Base-by-base conservation (phyloP, 2,113 vertebrate genomes). In the Anser cygnoides region DNA sequence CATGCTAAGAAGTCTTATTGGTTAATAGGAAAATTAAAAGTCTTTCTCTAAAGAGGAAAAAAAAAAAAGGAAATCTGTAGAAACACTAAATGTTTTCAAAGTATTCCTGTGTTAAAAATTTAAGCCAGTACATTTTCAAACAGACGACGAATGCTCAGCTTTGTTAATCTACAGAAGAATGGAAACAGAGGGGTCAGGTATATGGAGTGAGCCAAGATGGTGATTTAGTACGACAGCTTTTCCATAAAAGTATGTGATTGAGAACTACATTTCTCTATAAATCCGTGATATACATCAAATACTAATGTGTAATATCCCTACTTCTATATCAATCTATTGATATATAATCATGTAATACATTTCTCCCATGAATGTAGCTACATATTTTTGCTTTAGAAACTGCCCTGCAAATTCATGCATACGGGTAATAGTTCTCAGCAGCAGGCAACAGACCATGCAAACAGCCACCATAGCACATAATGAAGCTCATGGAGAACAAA, bases 381-480 rank as follows among this genome's bases (percentile, higher is more conserved):
- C 97, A 57, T 92, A 83, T 90, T 97, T 98, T 95, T 94, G 81
- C 95, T 96, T 95, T 96, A 75, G 77, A 21, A 78, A 93, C 87
- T 96, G 93, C 84, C 84, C 92, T 81, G 58, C 15, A 76, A 97
- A 97, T 95, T 96, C 96, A 95, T 79, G 93, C 89, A 87, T 92
- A 95, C 61, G 80, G 72, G 75, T 80, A 95, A 93, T 87, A 96
- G 91, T 97, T 95, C 96, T 89, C 65, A 91, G 94, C 49, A 96
- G 93, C 84, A 96, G 84, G 92, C 96, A 96, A 94, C 21, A 95
- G 92, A 96, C 95, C 96, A 94, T 72, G 83, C 88, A 96, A 97
- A 95, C 95, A 97, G 91, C 88, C 87, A 97, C 79, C 88, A 74
- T 29, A 90, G 94, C 74, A 96, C 92, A 79, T 74, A 95, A 96